Evolutionary conservation across 2,888 invertebrate species (phyloP).

Genomic region (Amphipoea lucens): DNA sequence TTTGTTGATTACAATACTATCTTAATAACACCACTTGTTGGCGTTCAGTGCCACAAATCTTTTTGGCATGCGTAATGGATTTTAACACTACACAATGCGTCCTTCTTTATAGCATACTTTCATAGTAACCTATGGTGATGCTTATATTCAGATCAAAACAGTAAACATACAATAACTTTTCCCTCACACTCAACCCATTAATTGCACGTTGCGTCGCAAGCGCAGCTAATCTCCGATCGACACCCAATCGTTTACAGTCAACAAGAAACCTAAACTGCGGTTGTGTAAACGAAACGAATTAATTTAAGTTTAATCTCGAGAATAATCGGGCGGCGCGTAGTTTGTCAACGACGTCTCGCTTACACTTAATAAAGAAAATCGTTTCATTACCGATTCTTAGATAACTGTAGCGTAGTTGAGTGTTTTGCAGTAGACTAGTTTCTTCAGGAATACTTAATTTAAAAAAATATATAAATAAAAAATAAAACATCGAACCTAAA

Average conservation of each 20-base stretch:
- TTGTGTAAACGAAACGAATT: constrained; percentile 62
- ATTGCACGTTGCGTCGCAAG: constrained; percentile 45
- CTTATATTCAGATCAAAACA: constrained; percentile 17
- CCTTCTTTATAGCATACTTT: neutral
- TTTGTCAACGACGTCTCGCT: constrained; percentile 69
- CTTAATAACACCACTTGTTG: neutral
- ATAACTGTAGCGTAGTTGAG: constrained; percentile 45
- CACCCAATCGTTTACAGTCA: constrained; percentile 62
- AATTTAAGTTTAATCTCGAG: constrained; percentile 59
- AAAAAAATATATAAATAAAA: too few species aligned
- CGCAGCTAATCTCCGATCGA: constrained; percentile 61
- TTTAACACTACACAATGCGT: neutral
- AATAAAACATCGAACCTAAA: too few species aligned
- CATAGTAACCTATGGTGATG: neutral
- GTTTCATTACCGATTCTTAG: constrained; percentile 72
- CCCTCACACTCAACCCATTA: constrained; percentile 44
- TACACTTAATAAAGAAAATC: constrained; percentile 63
- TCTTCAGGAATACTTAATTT: too few species aligned
- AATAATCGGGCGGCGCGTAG: constrained; percentile 64
- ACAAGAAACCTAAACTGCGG: constrained; percentile 54
- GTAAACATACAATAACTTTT: constrained; percentile 34
- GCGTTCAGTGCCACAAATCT: neutral
- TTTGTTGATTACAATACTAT: neutral
- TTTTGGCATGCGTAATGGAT: neutral
- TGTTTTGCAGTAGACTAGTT: constrained; percentile 31